phyloP scores from a whole-genome alignment of 2,113 vertebrate species.

The Lethenteron reissneri region DNA sequence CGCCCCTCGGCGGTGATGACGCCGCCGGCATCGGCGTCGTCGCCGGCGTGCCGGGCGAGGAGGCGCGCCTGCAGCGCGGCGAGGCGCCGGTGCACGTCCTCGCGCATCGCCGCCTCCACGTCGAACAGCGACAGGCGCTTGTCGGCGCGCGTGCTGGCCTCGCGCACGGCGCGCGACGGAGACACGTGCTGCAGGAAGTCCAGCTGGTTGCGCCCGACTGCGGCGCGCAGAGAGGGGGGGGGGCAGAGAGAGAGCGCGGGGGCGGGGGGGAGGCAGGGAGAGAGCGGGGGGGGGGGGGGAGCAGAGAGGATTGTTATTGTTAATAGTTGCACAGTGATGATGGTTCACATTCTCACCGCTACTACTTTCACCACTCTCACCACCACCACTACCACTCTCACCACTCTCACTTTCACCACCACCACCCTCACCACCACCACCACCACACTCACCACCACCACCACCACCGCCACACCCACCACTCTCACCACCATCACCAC shows the following conservation, averaged over 20 bases:
- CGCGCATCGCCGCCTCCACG: conserved; percentile 96
- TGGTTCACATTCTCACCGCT: too few species aligned
- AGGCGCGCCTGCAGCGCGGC: conserved; percentile 53
- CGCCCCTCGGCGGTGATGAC: conserved; percentile 33
- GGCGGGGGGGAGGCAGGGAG: background rate
- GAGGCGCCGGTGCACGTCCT: conserved; percentile 66
- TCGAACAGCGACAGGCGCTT: conserved; percentile 81
- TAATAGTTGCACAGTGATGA: too few species aligned
- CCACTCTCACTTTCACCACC: too few species aligned
- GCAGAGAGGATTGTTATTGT: too few species aligned
- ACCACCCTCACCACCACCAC: too few species aligned
- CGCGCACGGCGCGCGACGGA: conserved; percentile 42
- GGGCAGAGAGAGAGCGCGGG: background rate
- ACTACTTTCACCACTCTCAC: too few species aligned
- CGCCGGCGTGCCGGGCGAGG: background rate
- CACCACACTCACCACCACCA: too few species aligned
- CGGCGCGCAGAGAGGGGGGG: conserved; percentile 8
- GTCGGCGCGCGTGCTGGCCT: conserved; percentile 69
- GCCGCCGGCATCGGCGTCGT: background rate
- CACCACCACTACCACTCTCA: too few species aligned
- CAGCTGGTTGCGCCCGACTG: conserved; percentile 69
- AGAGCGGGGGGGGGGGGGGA: too few species aligned
- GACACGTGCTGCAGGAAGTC: conserved; percentile 94
- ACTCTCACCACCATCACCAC: too few species aligned
- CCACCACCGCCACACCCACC: too few species aligned